Percentiles rank a stretch among this genome's conserved stretches.
Evolutionary conservation across 1,140 invertebrate species (phyloP).

Genomic region (Heliconius congener): DNA sequence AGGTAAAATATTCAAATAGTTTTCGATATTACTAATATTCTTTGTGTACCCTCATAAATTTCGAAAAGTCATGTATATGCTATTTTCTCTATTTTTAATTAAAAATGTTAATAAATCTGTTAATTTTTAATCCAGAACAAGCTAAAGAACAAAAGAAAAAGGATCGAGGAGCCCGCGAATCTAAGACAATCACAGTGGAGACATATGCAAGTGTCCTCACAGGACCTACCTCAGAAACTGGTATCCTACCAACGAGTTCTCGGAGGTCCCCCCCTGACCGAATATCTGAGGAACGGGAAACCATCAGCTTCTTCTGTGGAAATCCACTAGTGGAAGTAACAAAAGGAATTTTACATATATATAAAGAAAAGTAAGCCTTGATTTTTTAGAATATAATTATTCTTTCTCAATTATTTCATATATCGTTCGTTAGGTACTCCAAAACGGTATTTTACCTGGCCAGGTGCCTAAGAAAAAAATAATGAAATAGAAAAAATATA

Average conservation of each 20-base stretch:
- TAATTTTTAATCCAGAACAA: constrained; percentile 46
- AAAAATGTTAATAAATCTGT: neutral
- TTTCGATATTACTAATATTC: neutral
- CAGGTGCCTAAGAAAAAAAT: too few relatives aligned
- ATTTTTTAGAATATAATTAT: neutral
- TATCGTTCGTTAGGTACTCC: too few relatives aligned
- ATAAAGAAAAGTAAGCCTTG: constrained; percentile 93
- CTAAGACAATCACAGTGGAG: constrained; percentile 78
- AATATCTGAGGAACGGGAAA: constrained; percentile 75
- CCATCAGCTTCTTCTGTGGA: constrained; percentile 95
- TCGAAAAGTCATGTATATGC: too few relatives aligned
- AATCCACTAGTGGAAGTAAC: constrained; percentile 98
- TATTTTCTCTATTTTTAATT: neutral
- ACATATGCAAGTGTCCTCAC: constrained; percentile 75
- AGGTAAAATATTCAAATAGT: constrained; percentile 42
- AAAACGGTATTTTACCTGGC: too few relatives aligned
- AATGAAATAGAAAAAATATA: too few relatives aligned
- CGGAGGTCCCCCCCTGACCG: constrained; percentile 57
- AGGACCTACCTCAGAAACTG: constrained; percentile 59
- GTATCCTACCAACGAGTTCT: constrained; percentile 72
- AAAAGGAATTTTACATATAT: constrained; percentile 97
- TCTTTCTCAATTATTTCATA: too few relatives aligned
- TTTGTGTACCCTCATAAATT: neutral
- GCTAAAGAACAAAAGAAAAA: constrained; percentile 70
- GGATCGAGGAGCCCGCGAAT: constrained; percentile 71